Base-by-base conservation (phyloP, 1,140 invertebrate species). In the Halictus rubicundus region DNA sequence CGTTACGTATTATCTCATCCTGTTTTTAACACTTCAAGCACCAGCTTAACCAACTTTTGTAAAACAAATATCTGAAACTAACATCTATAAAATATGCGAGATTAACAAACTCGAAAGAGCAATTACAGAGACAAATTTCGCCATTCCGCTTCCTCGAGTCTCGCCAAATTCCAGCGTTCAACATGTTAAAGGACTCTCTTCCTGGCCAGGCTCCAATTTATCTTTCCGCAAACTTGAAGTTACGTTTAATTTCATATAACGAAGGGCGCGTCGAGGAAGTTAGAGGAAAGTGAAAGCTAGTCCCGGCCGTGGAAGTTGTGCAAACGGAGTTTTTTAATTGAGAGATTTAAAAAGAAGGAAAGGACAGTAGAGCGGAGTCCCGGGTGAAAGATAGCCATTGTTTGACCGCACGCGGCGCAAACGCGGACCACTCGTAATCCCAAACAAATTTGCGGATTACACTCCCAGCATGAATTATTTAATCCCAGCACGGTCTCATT, bases 391-490 rank as follows among this genome's bases (percentile, higher is more conserved):
- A 89, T 90, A 89, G 88, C 87, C 89, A 90, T 90, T 90, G 89
- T 90, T 90, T 89, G 89, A 90, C 89, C 90, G 89, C 90, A 90
- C 88, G 90, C 86, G 82, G 90, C 69, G 90, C 87, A 85, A 86
- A 85, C 79, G 83, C 88, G 69, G 84, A 80, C 84, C 82, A 82
- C 87, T 86, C 87, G 89, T 90, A 91, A 91, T 91, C 90, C 89
- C 87, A 90, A 89, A 90, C 91, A 90, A 90, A 92, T 92, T 92
- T 91, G 90, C 91, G 90, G 90, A 92, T 92, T 92, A 91, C 88
- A 88, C 87, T 89, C 91, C 75, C 89, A 91, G 91, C 91, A 88
- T 90, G 90, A 91, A 91, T 91, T 92, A 90, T 91, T 91, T 91
- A 90, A 90, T 91, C 90, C 88, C 90, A 88, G 88, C 89, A 89